Percentiles rank a stretch among this genome's conserved stretches.
phyloP scores from a whole-genome alignment of 2,113 vertebrate species.

The Suncus etruscus region DNA sequence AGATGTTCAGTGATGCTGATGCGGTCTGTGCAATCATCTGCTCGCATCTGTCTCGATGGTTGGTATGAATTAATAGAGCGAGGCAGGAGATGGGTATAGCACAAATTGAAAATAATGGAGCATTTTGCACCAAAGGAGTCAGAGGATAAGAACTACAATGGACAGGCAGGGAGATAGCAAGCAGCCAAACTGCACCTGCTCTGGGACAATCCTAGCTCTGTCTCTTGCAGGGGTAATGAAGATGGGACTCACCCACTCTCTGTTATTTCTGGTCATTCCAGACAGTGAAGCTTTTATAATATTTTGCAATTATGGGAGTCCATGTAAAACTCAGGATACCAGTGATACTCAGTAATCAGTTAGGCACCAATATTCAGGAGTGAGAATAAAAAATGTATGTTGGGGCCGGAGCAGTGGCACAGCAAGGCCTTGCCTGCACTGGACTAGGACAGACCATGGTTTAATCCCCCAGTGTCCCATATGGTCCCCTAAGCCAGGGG shows the following conservation, averaged over 20 bases:
- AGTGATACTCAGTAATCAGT: constrained; percentile 18
- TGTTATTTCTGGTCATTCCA: constrained; percentile 70
- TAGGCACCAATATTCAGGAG: background rate
- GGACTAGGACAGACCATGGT: too few species aligned
- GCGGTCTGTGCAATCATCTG: background rate
- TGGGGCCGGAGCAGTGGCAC: too few species aligned
- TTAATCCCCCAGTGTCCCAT: too few species aligned
- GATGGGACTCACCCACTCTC: constrained; percentile 74
- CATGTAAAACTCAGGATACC: constrained; percentile 72
- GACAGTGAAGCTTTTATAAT: constrained; percentile 72
- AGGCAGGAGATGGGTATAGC: constrained; percentile 69
- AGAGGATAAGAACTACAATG: constrained; percentile 31
- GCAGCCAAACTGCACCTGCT: constrained; percentile 42
- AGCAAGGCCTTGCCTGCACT: too few species aligned
- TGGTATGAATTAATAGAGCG: constrained; percentile 69
- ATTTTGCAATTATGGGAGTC: constrained; percentile 66
- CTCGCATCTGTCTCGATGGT: constrained; percentile 63
- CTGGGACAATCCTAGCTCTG: background rate
- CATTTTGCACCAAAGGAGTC: constrained; percentile 75
- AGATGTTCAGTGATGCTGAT: constrained; percentile 1
- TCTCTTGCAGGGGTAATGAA: constrained; percentile 66
- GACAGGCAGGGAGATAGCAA: constrained; percentile 30
- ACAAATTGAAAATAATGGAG: constrained; percentile 78
- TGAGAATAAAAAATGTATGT: background rate
- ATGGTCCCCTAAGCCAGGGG: too few species aligned